Base-by-base conservation (phyloP, 1,140 invertebrate species). In the Muscidifurax raptorellus region DNA sequence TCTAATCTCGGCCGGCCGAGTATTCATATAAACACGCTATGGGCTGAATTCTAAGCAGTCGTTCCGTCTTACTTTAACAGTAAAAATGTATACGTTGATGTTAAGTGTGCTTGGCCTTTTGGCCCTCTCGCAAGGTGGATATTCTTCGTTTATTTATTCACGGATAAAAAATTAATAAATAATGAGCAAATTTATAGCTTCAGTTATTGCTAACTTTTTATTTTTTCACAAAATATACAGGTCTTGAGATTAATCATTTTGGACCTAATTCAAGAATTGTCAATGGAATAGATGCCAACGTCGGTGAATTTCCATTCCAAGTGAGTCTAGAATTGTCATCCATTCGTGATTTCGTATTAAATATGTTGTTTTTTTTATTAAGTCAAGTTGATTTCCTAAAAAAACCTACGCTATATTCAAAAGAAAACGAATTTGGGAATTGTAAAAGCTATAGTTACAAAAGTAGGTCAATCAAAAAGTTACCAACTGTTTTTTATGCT, bases 301-400 rank as follows among this genome's bases (percentile, higher is more conserved):
- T 75, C 47, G 74, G 74, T 10, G 74, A 75, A 75, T 75, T 75
- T 75, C 74, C 74, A 47, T 75, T 44, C 1, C 32, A 44, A 75
- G 74, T 75, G 47, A 40, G 74, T 74, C n/a, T n/a, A n/a, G n/a
- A n/a, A 15, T 47, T 18, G 2, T 52, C 44, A 22, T 22, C 18
- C 0, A 52, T 12, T 40, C 32, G 5, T 40, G 36, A 40, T 40
- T 40, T 9, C 7, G 7, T 40, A 40, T 40, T 40, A 40, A n/a
- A 9, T 6, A 40, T 47, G 13, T 15, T 47, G 44, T 18, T 12
- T 1, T 22, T 7, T 59, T 59, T 22, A n/a, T 22, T 6, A n/a
- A 5, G 52, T 6, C 10, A 10, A 59, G 2, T 59, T 47, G 2
- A 22, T 22, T 18, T n/a, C n/a, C n/a, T n/a, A n/a, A n/a, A 59